Evolutionary conservation across 2,888 invertebrate species (phyloP).

Genomic region (Pollenia labialis): DNA sequence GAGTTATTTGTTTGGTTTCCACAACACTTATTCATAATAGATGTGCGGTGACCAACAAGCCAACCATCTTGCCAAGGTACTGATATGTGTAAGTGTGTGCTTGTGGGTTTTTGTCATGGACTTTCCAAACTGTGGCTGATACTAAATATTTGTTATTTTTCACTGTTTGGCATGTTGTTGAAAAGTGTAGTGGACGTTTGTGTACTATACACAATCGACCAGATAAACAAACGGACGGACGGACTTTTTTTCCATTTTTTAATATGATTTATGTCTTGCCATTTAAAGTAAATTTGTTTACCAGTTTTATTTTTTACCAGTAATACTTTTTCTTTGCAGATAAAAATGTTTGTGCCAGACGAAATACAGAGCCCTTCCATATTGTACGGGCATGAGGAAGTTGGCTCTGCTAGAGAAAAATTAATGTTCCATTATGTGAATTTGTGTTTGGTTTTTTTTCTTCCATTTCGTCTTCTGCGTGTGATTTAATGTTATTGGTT

Average conservation of each 20-base stretch:
- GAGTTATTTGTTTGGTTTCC: slow-evolving; percentile 61
- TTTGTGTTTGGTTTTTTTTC: slow-evolving; percentile 16
- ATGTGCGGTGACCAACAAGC: slow-evolving; percentile 52
- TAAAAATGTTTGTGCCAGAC: slow-evolving; percentile 1
- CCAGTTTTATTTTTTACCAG: slow-evolving; percentile 56
- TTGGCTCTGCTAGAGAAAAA: slow-evolving; percentile 62
- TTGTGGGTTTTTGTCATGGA: slow-evolving; percentile 7
- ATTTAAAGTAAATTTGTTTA: slow-evolving; percentile 73
- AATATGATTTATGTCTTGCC: slow-evolving; percentile 69
- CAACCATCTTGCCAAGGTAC: slow-evolving; percentile 3
- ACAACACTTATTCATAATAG: slow-evolving; percentile 47
- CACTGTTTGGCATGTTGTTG: slow-evolving; percentile 71
- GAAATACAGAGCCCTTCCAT: slow-evolving; percentile 21
- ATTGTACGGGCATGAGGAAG: slow-evolving; percentile 51
- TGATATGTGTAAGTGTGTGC: slow-evolving; percentile 14
- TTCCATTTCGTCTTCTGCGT: slow-evolving; percentile 51
- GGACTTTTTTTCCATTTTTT: slow-evolving; percentile 29
- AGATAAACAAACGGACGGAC: slow-evolving; percentile 5
- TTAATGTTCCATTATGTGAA: slow-evolving; percentile 60
- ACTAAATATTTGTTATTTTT: slow-evolving; percentile 72
- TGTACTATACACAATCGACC: neutral
- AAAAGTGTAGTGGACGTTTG: slow-evolving; percentile 54
- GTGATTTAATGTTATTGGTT: slow-evolving; percentile 74
- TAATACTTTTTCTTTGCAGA: neutral
- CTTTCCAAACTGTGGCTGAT: slow-evolving; percentile 44